Conservation (phyloP, 2,797 vertebrate species). For the Bradypus variegatus region DNA sequence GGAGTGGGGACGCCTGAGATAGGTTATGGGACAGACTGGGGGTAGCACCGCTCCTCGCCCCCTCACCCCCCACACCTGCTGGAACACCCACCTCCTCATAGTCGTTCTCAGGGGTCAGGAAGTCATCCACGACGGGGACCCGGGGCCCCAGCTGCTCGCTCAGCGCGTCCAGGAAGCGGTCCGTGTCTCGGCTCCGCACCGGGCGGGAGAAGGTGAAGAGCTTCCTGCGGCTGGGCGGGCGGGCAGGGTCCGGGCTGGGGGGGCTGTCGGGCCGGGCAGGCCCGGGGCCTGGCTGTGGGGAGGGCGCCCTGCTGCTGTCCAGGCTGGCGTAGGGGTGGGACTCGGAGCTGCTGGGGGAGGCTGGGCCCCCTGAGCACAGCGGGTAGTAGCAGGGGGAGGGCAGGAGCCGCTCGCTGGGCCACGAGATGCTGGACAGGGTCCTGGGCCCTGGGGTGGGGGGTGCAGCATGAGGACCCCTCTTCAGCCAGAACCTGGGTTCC, state of each 20-base stretch:
- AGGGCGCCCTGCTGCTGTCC: constrained; percentile 88
- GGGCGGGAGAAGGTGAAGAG: constrained; percentile 94
- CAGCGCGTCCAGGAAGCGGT: constrained; percentile 92
- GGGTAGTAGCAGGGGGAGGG: constrained; percentile 83
- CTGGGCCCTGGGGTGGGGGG: constrained; percentile 68
- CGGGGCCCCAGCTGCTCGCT: constrained; percentile 94
- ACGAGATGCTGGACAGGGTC: constrained; percentile 80
- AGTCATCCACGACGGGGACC: constrained; percentile 89
- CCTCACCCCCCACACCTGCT: background rate
- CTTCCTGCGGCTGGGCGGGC: constrained; percentile 78
- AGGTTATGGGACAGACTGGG: background rate
- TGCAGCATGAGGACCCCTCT: background rate
- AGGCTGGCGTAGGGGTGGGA: constrained; percentile 97
- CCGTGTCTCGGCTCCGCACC: constrained; percentile 88
- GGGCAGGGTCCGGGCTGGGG: constrained; percentile 70
- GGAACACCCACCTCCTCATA: constrained; percentile 90
- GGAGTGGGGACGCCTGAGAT: background rate
- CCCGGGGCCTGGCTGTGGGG: constrained; percentile 61
- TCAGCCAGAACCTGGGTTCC: background rate
- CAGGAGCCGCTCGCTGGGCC: constrained; percentile 83
- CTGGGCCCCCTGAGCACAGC: constrained; percentile 74
- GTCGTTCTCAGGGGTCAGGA: constrained; percentile 90
- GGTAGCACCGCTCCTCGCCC: too few relatives aligned
- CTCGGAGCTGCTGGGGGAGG: constrained; percentile 89
- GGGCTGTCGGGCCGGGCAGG: constrained; percentile 73